Evolutionary conservation across 2,797 vertebrate genomes (phyloP).

Genomic region (Danio tinwini): DNA sequence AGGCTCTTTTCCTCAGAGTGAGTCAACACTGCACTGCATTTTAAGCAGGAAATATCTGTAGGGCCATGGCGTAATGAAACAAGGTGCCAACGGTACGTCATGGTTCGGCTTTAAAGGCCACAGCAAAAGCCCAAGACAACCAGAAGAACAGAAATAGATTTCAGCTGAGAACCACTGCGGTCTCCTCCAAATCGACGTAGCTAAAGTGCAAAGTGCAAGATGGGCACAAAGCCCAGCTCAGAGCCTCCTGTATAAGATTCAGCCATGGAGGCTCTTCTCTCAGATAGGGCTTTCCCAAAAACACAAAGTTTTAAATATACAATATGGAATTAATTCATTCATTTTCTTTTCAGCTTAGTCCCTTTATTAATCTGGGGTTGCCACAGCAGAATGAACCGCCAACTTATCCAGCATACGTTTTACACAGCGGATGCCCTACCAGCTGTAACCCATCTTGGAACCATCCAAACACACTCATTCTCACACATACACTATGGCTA

Average conservation of each 20-base stretch:
- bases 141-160: slow-evolving; percentile 45
- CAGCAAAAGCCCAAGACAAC: slow-evolving; percentile 13
- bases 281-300: slow-evolving; percentile 12
- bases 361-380: no score
- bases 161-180: slow-evolving; percentile 3
- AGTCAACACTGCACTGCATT: slow-evolving; percentile 38
- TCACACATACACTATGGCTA: no score
- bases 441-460: no score
- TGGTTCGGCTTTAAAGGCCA: slow-evolving; percentile 59
- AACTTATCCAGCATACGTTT: no score
- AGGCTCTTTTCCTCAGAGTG: slow-evolving; percentile 44
- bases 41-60: slow-evolving; percentile 53
- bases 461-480: no score
- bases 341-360: no score
- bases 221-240: slow-evolving; percentile 2
- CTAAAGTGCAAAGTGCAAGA: slow-evolving; percentile 38
- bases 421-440: no score
- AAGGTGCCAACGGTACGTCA: slow-evolving; percentile 39
- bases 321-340: slow-evolving; percentile 8
- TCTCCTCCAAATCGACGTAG: slow-evolving; percentile 19
- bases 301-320: neutral
- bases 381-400: no score
- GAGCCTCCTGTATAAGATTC: neutral
- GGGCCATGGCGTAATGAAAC: slow-evolving; percentile 39
- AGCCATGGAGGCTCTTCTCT: neutral